Percentiles rank a stretch among this genome's conserved stretches.
Conservation (phyloP, 2,797 vertebrate species). For the Microchirus variegatus region DNA sequence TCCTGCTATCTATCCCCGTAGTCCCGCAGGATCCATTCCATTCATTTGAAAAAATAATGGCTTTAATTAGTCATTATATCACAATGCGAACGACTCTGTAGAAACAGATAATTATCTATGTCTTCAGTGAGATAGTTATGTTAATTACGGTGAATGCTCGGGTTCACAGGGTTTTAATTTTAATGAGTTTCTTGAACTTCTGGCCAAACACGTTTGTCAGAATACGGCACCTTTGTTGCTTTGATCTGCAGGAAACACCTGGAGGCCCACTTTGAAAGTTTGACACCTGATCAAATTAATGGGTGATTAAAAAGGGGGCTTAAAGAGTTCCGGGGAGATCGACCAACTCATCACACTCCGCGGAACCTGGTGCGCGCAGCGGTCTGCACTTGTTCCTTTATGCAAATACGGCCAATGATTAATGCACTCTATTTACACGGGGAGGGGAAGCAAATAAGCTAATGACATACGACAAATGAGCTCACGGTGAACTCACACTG, state of each 20-base stretch:
- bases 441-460: constrained; percentile 43
- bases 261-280: constrained; percentile 14
- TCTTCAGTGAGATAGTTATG: constrained; percentile 47
- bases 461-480: constrained; percentile 61
- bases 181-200: constrained; percentile 24
- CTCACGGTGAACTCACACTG: constrained; percentile 15
- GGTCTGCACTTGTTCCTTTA: constrained; percentile 21
- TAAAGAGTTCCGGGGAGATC: constrained; percentile 29
- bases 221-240: constrained; percentile 17
- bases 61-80: constrained; percentile 60
- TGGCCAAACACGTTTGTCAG: constrained; percentile 20
- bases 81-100: constrained; percentile 44
- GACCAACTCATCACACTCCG: constrained; percentile 1
- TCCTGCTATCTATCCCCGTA: constrained; percentile 15
- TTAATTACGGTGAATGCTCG: constrained; percentile 36
- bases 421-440: constrained; percentile 58
- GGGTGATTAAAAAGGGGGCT: constrained; percentile 40
- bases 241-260: constrained; percentile 30
- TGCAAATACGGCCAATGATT: constrained; percentile 50
- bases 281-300: constrained; percentile 46
- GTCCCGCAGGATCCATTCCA: constrained; percentile 47
- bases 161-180: constrained; percentile 36
- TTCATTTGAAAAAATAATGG: constrained; percentile 52
- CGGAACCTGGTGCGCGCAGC: constrained; percentile 5
- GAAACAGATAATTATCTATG: constrained; percentile 49